Evolutionary conservation across 2,113 vertebrate species (phyloP), one percentile per base, ranked within the genome.

Genomic region (Centropristis striata): DNA sequence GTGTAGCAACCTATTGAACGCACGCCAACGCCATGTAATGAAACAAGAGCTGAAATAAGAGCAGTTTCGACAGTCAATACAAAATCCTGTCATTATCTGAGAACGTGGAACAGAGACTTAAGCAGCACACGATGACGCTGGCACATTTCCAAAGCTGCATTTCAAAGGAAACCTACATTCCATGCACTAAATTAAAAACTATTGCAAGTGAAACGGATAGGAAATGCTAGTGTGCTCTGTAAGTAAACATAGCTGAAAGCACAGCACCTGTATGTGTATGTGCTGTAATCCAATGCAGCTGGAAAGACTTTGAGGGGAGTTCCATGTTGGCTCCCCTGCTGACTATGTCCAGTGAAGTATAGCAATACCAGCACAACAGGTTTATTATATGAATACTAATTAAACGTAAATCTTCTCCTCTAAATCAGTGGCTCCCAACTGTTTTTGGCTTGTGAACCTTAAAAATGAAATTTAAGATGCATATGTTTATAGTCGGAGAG

Each of bases 11-110:
- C 81, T 86, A 90, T 83, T 83, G 85, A 90, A 88, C 32, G 39
- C 72, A 83, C 58, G 8, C 81, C 64, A 28, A 78, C 72, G 54
- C 76, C 55, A 69, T 83, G 82, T 84, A 92, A 94, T 88, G 90
- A 92, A 90, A 88, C 86, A 86, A 80, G 79, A 91, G 83, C 90
- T 53, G 55, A 71, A 86, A 85, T 85, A 87, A 89, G 79, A 88
- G 81, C 77, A 73, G 71, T 81, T 90, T 81, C 63, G 13, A 83
- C 78, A 84, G 84, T 90, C 86, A 83, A 90, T 88, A 81, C 70
- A 69, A 69, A 90, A 89, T 79, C 74, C 78, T 72, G 75, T 82
- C 86, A 73, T 83, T 88, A 91, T 88, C 75, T 83, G 84, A 86
- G 70, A 73, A 81, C 8, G 59, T 69, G 81, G 76, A 78, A 87